Percentiles rank a stretch among this genome's conserved stretches.
Evolutionary conservation across 2,888 invertebrate species (phyloP).

Genomic region (Romanomermis culicivorax): DNA sequence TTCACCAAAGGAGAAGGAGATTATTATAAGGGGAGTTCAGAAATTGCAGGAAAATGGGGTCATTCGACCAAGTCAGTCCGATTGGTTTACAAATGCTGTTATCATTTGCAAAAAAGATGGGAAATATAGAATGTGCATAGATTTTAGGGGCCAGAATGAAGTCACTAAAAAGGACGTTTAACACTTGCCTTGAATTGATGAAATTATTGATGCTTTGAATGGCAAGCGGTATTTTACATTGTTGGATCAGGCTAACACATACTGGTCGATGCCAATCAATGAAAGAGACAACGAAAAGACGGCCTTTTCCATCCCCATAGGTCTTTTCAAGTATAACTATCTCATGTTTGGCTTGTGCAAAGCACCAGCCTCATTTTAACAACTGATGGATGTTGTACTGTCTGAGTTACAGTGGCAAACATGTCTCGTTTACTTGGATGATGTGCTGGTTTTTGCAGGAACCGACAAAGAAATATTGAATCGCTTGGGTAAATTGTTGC

Average conservation of each 20-base stretch:
- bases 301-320: conserved; percentile 10
- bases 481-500: neutral
- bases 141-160: neutral
- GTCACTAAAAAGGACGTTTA: conserved; percentile 3
- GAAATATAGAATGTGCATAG: neutral
- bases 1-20: neutral
- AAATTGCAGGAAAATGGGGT: neutral
- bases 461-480: neutral
- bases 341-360: conserved; percentile 13
- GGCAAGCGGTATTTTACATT: conserved; percentile 4
- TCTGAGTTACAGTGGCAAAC: neutral
- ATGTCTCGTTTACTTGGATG: conserved; percentile 8
- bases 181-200: conserved; percentile 1
- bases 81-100: neutral
- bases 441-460: neutral
- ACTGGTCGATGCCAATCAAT: conserved; percentile 8
- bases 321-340: conserved; percentile 13
- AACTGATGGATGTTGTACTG: conserved; percentile 6
- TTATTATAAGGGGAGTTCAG: neutral
- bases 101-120: neutral
- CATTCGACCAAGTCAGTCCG: neutral
- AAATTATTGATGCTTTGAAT: conserved; percentile 1
- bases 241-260: conserved; percentile 6
- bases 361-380: conserved; percentile 14
- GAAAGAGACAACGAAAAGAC: conserved; percentile 12